Evolutionary conservation across 2,113 vertebrate genomes (phyloP).

Genomic region (Myotis davidii): DNA sequence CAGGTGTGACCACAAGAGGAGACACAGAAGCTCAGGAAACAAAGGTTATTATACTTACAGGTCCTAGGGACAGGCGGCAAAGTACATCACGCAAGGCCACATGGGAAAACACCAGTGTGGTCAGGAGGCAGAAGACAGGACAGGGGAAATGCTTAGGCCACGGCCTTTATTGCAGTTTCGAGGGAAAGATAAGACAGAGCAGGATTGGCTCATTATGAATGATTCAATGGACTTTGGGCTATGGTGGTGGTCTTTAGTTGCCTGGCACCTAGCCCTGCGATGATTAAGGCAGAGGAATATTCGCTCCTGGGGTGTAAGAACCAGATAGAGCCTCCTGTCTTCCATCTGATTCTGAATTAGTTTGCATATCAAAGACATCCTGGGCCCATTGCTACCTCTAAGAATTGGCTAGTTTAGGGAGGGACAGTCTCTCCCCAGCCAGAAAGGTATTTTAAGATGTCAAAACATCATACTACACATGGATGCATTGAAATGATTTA

Average conservation of each 20-base stretch:
- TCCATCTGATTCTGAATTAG: background rate
- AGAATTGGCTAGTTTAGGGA: too few species aligned
- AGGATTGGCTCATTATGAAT: background rate
- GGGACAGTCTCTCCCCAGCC: too few species aligned
- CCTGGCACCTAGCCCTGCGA: background rate
- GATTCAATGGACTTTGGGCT: background rate
- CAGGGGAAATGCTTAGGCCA: background rate
- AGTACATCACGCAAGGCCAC: background rate
- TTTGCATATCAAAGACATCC: background rate
- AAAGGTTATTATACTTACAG: background rate
- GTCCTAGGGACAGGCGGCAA: background rate
- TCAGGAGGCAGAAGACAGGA: background rate
- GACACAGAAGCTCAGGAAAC: background rate
- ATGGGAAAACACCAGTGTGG: background rate
- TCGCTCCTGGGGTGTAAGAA: background rate
- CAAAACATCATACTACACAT: too few species aligned
- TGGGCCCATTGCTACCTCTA: too few species aligned
- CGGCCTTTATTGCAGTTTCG: background rate
- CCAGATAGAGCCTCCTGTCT: background rate
- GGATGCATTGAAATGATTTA: too few species aligned
- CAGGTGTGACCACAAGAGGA: background rate
- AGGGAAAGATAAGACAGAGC: background rate
- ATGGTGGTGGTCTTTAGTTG: background rate
- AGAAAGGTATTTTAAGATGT: too few species aligned
- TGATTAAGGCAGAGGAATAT: background rate